Conservation (phyloP, 2,888 invertebrate species). For the Drosophila aldrichi region DNA sequence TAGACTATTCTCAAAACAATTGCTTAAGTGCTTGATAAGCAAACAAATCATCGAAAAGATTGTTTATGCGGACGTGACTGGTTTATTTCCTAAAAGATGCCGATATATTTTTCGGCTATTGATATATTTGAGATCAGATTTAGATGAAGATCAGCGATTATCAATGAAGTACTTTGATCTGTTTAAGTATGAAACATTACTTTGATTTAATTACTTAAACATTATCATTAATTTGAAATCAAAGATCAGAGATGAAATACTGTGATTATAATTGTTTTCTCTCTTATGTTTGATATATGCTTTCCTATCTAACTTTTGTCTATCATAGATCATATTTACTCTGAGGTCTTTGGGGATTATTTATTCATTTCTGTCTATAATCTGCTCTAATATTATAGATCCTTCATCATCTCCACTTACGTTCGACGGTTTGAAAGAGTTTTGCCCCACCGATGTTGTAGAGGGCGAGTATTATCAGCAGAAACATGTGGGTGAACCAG, state of each 20-base stretch:
- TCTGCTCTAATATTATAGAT: not conserved
- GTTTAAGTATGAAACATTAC: not conserved
- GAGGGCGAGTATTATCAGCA: conserved; percentile 90
- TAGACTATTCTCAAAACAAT: conserved; percentile 59
- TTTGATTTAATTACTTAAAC: no score
- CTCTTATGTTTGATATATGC: no score
- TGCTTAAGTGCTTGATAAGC: conserved; percentile 59
- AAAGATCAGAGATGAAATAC: not conserved
- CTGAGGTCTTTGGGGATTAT: not conserved
- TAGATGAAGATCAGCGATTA: not conserved
- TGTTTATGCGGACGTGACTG: conserved; percentile 31
- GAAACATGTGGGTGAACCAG: conserved; percentile 96
- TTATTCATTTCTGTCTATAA: not conserved
- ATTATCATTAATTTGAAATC: not conserved
- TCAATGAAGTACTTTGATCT: not conserved
- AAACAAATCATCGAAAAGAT: conserved; percentile 55
- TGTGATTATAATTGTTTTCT: no score
- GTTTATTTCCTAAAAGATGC: conserved; percentile 11
- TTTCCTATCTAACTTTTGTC: not conserved
- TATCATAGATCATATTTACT: not conserved
- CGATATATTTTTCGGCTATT: not conserved
- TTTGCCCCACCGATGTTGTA: conserved; percentile 94
- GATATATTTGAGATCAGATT: not conserved
- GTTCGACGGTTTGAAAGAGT: conserved; percentile 92
- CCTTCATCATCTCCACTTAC: conserved; percentile 85